Conservation (phyloP, 1,140 invertebrate species). For the Aleiodes sp. region DNA sequence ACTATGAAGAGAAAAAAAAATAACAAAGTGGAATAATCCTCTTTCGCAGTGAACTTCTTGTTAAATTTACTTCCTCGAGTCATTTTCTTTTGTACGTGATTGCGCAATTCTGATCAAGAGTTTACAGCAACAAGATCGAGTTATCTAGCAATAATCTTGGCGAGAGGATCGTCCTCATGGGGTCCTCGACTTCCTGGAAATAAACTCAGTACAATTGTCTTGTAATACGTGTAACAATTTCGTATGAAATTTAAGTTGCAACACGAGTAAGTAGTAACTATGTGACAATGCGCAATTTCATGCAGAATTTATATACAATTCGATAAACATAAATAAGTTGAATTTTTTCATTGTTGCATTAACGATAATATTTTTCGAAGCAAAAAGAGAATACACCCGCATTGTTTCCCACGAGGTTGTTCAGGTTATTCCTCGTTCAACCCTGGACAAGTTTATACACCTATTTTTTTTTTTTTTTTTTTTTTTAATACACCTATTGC, state of each 20-base stretch:
- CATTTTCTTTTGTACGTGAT: not conserved
- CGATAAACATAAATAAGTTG: not conserved
- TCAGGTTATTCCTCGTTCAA: not conserved
- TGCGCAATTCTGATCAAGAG: conserved; percentile 1
- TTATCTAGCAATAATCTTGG: conserved; percentile 6
- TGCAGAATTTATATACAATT: not conserved
- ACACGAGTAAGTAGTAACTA: not conserved
- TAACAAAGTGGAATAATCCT: no score
- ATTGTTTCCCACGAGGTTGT: conserved; percentile 17
- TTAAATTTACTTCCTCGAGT: not conserved
- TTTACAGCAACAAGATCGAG: conserved; percentile 5
- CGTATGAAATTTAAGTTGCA: not conserved
- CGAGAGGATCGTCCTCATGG: not conserved
- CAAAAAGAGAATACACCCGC: not conserved
- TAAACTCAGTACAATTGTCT: not conserved
- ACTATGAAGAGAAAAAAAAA: no score
- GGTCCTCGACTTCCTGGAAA: not conserved
- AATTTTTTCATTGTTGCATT: not conserved
- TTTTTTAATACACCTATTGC: not conserved
- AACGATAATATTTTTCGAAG: not conserved
- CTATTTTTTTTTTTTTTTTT: not conserved
- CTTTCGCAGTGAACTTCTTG: no score
- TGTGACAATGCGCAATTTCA: conserved; percentile 12
- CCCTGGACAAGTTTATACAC: conserved; percentile 7
- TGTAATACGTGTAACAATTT: not conserved